Evolutionary conservation across 2,888 invertebrate genomes (phyloP), one percentile per base, ranked within the genome.

Genomic region (Watsonalla binaria): DNA sequence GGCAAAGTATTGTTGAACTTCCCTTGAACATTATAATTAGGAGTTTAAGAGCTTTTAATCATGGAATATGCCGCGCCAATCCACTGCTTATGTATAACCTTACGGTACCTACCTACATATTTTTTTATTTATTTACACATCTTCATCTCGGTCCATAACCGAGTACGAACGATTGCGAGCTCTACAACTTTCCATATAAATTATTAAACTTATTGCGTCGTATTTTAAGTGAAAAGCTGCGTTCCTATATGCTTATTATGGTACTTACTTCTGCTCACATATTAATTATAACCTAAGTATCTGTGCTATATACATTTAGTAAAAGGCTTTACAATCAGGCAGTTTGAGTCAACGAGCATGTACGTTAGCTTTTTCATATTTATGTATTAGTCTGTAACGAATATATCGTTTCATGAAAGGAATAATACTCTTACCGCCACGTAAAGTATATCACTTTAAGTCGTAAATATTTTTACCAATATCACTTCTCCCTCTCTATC

Each of bases 401-500:
- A 74, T 72, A 70, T 78, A 74, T 71, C 78, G 71, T 78, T 83
- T 80, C 79, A 78, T 63, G 76, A 74, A 75, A 72, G 76, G 74
- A 82, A 86, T 85, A 85, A 84, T 84, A 84, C 80, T 85, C 83
- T 86, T 85, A 82, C 85, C 82, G 85, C 81, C 74, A 80, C 82
- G 83, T 86, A 84, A 86, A 85, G 66, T 84, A 85, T 84, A 85
- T 85, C 83, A 86, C 83, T 80, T 80, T 68, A 77, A 80, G 82
- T 79, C 82, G 82, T 84, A 85, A 86, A 86, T 85, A 85, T 84
- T 82, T 80, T 80, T 79, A 78, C 75, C 81, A 79, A 81, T 83
- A 82, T 78, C 76, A 76, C 74, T 81, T 78, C 68, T 73, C 70
- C 70, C 68, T 65, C 55, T 61, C 59, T 0, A 42, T 5, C 42